Conservation (phyloP, 1,140 invertebrate species). For the Oscheius sp. region DNA sequence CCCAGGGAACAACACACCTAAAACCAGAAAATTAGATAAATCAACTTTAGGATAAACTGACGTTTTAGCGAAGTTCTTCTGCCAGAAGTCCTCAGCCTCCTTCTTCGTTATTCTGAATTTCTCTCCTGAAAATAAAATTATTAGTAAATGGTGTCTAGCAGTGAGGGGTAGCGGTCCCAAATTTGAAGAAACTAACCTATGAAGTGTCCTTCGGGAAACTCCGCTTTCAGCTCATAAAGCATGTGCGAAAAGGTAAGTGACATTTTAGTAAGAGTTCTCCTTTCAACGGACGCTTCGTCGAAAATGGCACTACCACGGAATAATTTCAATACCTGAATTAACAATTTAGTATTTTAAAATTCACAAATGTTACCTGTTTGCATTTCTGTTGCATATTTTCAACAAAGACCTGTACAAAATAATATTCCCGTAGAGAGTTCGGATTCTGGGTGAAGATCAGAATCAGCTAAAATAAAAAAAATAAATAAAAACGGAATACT, state of each 20-base stretch:
- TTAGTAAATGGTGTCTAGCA: background rate
- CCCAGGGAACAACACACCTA: background rate
- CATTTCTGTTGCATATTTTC: conserved; percentile 66
- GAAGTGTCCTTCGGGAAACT: conserved; percentile 90
- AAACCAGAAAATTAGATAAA: background rate
- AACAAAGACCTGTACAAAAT: conserved; percentile 94
- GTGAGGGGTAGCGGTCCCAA: too few relatives aligned
- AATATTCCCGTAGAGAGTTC: conserved; percentile 80
- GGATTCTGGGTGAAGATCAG: conserved; percentile 80
- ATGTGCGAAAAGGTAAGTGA: conserved; percentile 99
- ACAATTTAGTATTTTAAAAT: conserved; percentile 17
- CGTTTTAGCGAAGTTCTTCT: conserved; percentile 76
- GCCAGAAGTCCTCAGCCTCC: conserved; percentile 98
- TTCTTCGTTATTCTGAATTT: conserved; percentile 97
- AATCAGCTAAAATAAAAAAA: conserved; percentile 71
- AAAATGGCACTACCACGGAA: conserved; percentile 99
- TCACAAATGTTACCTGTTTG: conserved; percentile 57
- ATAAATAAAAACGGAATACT: background rate
- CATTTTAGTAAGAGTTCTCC: conserved; percentile 92
- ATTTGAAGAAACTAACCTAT: conserved; percentile 63
- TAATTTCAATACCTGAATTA: conserved; percentile 64
- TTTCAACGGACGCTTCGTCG: conserved; percentile 89
- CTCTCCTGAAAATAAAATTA: conserved; percentile 70
- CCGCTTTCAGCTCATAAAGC: conserved; percentile 95
- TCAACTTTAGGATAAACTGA: conserved; percentile 13